A percentile compares a stretch with the other conserved stretches of the same genome.
Conservation (phyloP, 2,113 vertebrate species). For the Sander vitreus region DNA sequence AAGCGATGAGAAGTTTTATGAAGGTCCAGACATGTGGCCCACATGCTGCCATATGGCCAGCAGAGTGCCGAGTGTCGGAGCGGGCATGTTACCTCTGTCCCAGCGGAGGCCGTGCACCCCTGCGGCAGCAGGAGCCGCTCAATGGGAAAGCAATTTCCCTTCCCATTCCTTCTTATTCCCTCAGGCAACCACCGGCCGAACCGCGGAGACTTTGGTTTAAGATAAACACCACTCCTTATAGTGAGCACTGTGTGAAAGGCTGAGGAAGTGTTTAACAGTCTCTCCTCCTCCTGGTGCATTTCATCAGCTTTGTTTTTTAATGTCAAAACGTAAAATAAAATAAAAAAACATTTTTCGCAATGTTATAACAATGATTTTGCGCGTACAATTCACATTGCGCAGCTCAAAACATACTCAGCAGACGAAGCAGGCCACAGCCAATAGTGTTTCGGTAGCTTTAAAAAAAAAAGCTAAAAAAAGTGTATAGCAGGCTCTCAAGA, state of each 20-base stretch:
- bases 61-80: slow-evolving; percentile 59
- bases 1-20: slow-evolving; percentile 26
- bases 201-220: background rate
- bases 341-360: background rate
- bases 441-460: background rate
- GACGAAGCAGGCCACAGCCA: background rate
- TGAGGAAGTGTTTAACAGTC: background rate
- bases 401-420: background rate
- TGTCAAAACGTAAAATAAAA: background rate
- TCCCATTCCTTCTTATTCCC: slow-evolving; percentile 44
- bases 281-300: background rate
- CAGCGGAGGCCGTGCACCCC: slow-evolving; percentile 65
- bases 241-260: too few relatives aligned
- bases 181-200: slow-evolving; percentile 41
- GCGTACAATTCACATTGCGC: slow-evolving; percentile 19
- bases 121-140: slow-evolving; percentile 47
- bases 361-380: background rate
- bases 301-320: background rate
- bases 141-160: slow-evolving; percentile 48
- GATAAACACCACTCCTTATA: background rate
- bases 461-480: too few relatives aligned
- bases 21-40: slow-evolving; percentile 39
- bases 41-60: slow-evolving; percentile 72
- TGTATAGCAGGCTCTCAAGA: background rate
- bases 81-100: slow-evolving; percentile 46